phyloP scores from a whole-genome alignment of 2,113 vertebrate genomes.

The Bettongia penicillata region DNA sequence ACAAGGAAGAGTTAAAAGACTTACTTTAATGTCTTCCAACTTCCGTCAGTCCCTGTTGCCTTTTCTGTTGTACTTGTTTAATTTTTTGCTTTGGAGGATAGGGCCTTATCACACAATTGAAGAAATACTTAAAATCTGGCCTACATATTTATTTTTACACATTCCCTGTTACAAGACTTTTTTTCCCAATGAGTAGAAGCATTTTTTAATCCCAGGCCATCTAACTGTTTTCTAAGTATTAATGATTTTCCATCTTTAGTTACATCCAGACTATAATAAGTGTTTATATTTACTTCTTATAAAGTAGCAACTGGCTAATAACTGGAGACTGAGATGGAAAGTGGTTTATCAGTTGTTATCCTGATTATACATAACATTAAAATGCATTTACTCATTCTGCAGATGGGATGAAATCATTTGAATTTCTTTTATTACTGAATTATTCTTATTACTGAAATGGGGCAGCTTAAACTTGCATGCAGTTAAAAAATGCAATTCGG shows the following conservation, averaged over 20 bases:
- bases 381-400: slow-evolving; percentile 29
- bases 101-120: neutral
- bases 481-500: slow-evolving; percentile 9
- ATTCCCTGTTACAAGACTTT: neutral
- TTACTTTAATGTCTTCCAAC: slow-evolving; percentile 78
- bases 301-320: neutral
- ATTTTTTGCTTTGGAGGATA: neutral
- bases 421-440: slow-evolving; percentile 50
- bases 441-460: slow-evolving; percentile 47
- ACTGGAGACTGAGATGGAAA: slow-evolving; percentile 17
- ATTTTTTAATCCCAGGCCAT: neutral
- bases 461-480: neutral
- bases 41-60: slow-evolving; percentile 75
- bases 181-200: neutral
- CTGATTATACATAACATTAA: slow-evolving; percentile 24
- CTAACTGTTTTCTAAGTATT: neutral
- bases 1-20: slow-evolving; percentile 80
- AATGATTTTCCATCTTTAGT: neutral
- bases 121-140: neutral
- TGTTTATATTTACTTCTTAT: neutral
- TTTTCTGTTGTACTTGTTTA: slow-evolving; percentile 7
- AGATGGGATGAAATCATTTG: slow-evolving; percentile 53
- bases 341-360: slow-evolving; percentile 13
- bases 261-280: neutral
- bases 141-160: neutral